Base-by-base conservation (phyloP, 2,797 vertebrate species). In the Threskiornis aethiopicus region DNA sequence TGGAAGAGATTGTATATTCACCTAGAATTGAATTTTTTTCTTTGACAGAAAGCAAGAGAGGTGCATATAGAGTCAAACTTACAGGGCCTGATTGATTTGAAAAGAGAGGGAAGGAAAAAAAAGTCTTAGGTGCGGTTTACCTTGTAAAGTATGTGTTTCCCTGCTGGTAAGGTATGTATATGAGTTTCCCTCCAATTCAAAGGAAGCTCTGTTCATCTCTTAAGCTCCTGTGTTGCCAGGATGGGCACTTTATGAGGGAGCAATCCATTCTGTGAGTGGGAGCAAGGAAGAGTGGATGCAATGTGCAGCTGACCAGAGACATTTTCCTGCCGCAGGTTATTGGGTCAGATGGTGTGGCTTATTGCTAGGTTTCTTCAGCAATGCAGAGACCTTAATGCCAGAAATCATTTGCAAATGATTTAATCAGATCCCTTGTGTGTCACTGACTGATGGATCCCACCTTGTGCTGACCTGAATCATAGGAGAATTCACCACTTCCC, bases 181-280 rank as follows among this genome's bases (percentile, higher is more conserved):
- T 94, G 79, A 90, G 64, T 85, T 97, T 87, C 81, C 76, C 47
- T 77, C 64, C 84, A 64, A 95, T 96, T 97, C 96, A 97, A 97
- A 97, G 96, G 96, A 42, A 89, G 91, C 93, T 97, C 96, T 97
- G 97, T 97, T 97, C 96, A 95, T 97, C 96, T 96, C 92, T 96
- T 96, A 96, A 96, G 81, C 84, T 90, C 86, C 93, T 87, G 83
- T 95, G 94, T 92, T 95, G 78, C 95, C 77, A 84, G 87, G 96
- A 97, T 96, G 91, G 93, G 80, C 75, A 58, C 87, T 96, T 95
- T 42, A 84, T 39, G 73, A 92, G 75, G 54, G 65, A 96, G 49
- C 65, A 84, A 83, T 79, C 93, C 86, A 92, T 85, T 88, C 90
- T 89, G 58, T 1, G 2, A 89, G 65, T 87, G 66, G 59, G 35